Base-by-base conservation (phyloP, 2,797 vertebrate species). In the Pteropus rufus region DNA sequence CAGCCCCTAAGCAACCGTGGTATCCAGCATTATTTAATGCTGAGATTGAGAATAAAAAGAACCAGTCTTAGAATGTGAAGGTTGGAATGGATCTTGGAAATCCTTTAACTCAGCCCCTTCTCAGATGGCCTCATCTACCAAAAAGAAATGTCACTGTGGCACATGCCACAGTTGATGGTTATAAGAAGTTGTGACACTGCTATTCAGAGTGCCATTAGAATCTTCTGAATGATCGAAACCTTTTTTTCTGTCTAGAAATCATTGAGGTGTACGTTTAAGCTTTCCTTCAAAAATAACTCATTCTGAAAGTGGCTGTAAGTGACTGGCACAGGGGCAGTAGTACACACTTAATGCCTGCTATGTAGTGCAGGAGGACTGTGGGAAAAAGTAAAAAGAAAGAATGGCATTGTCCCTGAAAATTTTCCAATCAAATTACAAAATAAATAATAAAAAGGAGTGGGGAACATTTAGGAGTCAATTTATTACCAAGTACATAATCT, bases 1-100 rank as follows among this genome's bases (percentile, higher is more conserved):
- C 34, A 73, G 60, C 36, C 70, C 36, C 62, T 70, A 52, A 82
- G 80, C 52, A 39, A 8, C 49, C 31, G 7, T 46, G 36, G 39
- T 92, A 80, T 69, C 77, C 46, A 69, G 52, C 64, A 26, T 88
- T 88, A 88, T 90, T 92, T 81, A 76, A 67, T 58, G 34, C 46
- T 75, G 69, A 26, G 26, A 80, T 58, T 89, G 77, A 95, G 67
- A 85, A 16, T 91, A 46, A 82, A 95, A 64, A 39, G 83, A 84
- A 46, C n/a, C 83, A 81, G 49, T 95, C 58, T 96, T 96, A 67
- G 72, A 93, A 91, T 60, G 18, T 84, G 62, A 89, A 62, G 21
- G n/a, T 90, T 73, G 69, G 36, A 93, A 39, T 95, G 56, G 58
- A 62, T 89, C 70, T 39, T 62, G 80, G 67, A 89, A 84, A 81